Base-by-base conservation (phyloP, 2,797 vertebrate genomes). In the Mus minutoides region DNA sequence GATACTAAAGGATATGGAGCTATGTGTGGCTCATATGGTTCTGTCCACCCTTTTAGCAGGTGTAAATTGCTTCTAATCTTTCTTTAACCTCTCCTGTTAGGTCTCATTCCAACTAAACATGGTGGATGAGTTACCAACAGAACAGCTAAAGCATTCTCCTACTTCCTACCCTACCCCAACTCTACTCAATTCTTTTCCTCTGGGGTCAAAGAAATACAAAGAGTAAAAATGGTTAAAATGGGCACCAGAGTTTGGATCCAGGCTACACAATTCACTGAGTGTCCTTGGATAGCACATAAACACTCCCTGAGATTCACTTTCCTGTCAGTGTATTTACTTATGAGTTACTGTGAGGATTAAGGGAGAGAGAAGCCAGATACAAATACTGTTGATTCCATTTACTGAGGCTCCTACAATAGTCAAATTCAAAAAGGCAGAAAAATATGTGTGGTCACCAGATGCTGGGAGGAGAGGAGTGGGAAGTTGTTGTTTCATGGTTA, bases 331-430 rank as follows among this genome's bases (percentile, higher is more conserved):
- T 12, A 91, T 80, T 12, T 86, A 78, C 40, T 77, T 77, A 80
- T 43, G 34, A 92, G 95, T 7, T 96, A 76, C 56, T 89, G 0
- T 49, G 67, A 34, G 17, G n/a, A 94, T 95, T 77, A 93, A 75
- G 14, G 21, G 52, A 85, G 56, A 88, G 90, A 85, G 49, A 49
- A 91, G 78, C 64, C 64, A 93, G 64, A 83, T 2, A 64, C 34
- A 97, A 56, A 91, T 40, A 84, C 2, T 43, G 10, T 34, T 77
- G 49, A 92, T 29, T 73, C 54, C 73, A 52, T 19, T 56, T 86
- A 79, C 26, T 56, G 76, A 37, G 3, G 34, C 26, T 79, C 14
- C 58, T 56, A 14, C 26, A 89, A 46, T 2, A 84, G 73, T 54
- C 49, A n/a, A 79, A 88, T 58, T 89, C 34, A 40, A 0, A 46